Evolutionary conservation across 1,140 invertebrate genomes (phyloP).

Genomic region (honey bee (Apis mellifera)): Amel_HAv3.1 CM009937.2:5232001-5232500

Average conservation of each 20-base stretch:
- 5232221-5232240: neutral
- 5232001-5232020: neutral
- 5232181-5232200: slow-evolving; percentile 4
- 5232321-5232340: neutral
- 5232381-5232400: no score
- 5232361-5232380: no score
- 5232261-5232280: neutral
- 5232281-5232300: neutral
- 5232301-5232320: neutral
- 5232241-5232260: neutral
- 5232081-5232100: slow-evolving; percentile 9
- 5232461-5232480: no score
- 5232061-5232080: neutral
- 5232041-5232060: neutral
- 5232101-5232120: neutral
- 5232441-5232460: no score
- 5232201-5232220: neutral
- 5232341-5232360: no score
- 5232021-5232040: neutral
- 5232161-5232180: neutral
- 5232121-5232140: neutral
- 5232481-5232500: no score
- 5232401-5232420: no score
- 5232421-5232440: no score
- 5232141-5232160: neutral